Percentiles rank a stretch among this genome's conserved stretches.
Evolutionary conservation across 2,888 invertebrate genomes (phyloP).

Genomic region (Drosophila prostipennis): DNA sequence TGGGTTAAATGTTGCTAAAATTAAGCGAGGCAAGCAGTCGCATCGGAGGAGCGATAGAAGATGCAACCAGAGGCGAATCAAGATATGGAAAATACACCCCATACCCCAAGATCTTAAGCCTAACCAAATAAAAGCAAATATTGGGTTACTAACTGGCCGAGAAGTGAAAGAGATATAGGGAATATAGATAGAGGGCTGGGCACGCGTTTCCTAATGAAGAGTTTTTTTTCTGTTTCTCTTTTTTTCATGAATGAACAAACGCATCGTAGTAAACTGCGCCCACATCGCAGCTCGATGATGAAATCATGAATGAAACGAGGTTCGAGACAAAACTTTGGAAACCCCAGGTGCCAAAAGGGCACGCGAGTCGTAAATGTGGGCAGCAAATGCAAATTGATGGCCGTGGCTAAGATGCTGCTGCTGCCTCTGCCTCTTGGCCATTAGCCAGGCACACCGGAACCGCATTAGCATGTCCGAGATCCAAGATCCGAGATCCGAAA

Average conservation of each 20-base stretch:
- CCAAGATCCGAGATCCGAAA: slow-evolving; percentile 27
- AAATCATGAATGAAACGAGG: slow-evolving; percentile 74
- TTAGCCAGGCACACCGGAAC: slow-evolving; percentile 75
- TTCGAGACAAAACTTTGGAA: slow-evolving; percentile 9
- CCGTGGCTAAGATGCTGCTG: slow-evolving; percentile 58
- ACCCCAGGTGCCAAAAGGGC: slow-evolving; percentile 78
- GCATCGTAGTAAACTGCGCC: slow-evolving; percentile 59
- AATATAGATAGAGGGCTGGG: slow-evolving; percentile 41
- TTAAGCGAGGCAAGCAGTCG: slow-evolving; percentile 59
- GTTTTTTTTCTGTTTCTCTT: slow-evolving; percentile 50
- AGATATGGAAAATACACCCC: not conserved
- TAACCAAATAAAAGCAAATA: slow-evolving; percentile 64
- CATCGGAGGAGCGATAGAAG: slow-evolving; percentile 21
- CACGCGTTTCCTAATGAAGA: slow-evolving; percentile 46
- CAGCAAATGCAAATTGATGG: slow-evolving; percentile 80
- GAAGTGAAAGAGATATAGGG: slow-evolving; percentile 59
- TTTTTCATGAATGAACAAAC: slow-evolving; percentile 70
- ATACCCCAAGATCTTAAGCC: slow-evolving; percentile 38
- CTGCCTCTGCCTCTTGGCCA: slow-evolving; percentile 40
- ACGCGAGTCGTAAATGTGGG: slow-evolving; percentile 60
- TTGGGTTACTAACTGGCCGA: slow-evolving; percentile 42
- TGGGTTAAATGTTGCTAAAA: slow-evolving; percentile 82
- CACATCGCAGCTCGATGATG: slow-evolving; percentile 59
- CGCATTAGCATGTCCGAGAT: slow-evolving; percentile 73
- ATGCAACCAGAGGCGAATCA: slow-evolving; percentile 43